These are phyloP conservation scores for Tetragonisca angustula DNA, from an alignment of 2,888 invertebrate genomes.

Conservation along the genomic window DNA sequence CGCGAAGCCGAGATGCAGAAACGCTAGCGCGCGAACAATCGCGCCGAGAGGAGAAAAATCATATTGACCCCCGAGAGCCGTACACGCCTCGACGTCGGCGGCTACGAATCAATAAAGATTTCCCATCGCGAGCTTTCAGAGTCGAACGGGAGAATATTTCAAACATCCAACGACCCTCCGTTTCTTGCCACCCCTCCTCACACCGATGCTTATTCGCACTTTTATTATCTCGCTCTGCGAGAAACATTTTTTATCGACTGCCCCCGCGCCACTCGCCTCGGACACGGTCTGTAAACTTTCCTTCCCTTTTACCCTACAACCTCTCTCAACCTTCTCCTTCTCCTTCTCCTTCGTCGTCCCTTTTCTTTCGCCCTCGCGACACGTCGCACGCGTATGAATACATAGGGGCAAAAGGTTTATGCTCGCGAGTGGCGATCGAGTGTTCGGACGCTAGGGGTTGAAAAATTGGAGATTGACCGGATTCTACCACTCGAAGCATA, in stretches of 20 bases:
- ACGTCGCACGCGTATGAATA: slow-evolving; percentile 65
- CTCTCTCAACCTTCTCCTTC: slow-evolving; percentile 21
- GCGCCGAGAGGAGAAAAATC: slow-evolving; percentile 68
- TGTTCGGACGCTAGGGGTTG: slow-evolving; percentile 9
- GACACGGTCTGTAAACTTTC: slow-evolving; percentile 79
- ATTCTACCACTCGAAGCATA: background rate
- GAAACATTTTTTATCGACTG: slow-evolving; percentile 81
- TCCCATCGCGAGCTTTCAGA: slow-evolving; percentile 75
- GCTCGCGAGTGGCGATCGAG: slow-evolving; percentile 45
- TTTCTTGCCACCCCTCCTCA: slow-evolving; percentile 35
- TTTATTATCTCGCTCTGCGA: slow-evolving; percentile 79
- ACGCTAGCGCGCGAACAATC: slow-evolving; percentile 36
- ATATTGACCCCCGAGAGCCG: slow-evolving; percentile 78
- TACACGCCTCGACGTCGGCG: slow-evolving; percentile 73
- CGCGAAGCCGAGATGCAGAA: slow-evolving; percentile 8
- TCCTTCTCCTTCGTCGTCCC: slow-evolving; percentile 23
- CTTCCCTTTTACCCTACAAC: slow-evolving; percentile 53
- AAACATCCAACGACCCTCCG: slow-evolving; percentile 75
- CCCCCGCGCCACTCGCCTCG: slow-evolving; percentile 66
- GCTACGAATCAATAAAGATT: slow-evolving; percentile 83
- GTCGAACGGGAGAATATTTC: slow-evolving; percentile 78
- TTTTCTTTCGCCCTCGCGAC: slow-evolving; percentile 34
- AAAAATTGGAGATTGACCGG: background rate
- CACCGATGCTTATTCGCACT: slow-evolving; percentile 76
- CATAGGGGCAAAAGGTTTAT: slow-evolving; percentile 61